Conservation (phyloP, 2,888 invertebrate genomes). For the Drosophila affinis region DNA sequence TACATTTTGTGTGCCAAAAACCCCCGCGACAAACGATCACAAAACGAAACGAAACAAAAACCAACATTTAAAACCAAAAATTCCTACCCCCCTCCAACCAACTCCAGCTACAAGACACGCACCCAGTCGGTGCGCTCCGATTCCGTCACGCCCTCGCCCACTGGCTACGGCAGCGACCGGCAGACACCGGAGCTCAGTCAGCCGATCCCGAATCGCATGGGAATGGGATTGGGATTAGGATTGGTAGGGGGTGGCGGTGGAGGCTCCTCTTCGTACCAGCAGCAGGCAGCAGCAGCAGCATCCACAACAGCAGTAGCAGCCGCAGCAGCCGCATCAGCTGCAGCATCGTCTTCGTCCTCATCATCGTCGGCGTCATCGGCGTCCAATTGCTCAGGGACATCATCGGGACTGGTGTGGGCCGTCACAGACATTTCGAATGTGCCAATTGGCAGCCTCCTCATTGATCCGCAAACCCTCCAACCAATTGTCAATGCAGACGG, state of each 20-base stretch:
- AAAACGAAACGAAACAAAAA: constrained; percentile 35
- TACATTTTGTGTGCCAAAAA: constrained; percentile 4
- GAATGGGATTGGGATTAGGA: constrained; percentile 23
- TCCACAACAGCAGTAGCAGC: constrained; percentile 32
- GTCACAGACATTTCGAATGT: constrained; percentile 93
- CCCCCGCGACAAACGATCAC: constrained; percentile 16
- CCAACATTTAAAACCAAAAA: constrained; percentile 37
- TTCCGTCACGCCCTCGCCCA: constrained; percentile 91
- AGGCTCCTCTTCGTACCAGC: constrained; percentile 36
- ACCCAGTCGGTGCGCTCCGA: constrained; percentile 86
- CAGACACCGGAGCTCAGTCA: constrained; percentile 82
- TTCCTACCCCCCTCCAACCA: constrained; percentile 33
- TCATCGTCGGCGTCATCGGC: constrained; percentile 28
- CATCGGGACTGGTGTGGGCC: constrained; percentile 90
- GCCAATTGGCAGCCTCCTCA: constrained; percentile 93
- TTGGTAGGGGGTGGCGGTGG: constrained; percentile 42
- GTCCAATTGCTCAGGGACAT: constrained; percentile 54
- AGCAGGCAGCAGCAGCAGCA: constrained; percentile 38
- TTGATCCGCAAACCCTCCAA: constrained; percentile 88
- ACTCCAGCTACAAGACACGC: constrained; percentile 84
- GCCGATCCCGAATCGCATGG: constrained; percentile 38
- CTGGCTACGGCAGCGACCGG: constrained; percentile 85
- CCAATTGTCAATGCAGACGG: constrained; percentile 84
- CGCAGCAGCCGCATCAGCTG: constrained; percentile 40
- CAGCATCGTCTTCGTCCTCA: constrained; percentile 35